These are phyloP conservation scores for Elmis aenea DNA, from an alignment of 2,888 invertebrate species.

Conservation along the genomic window DNA sequence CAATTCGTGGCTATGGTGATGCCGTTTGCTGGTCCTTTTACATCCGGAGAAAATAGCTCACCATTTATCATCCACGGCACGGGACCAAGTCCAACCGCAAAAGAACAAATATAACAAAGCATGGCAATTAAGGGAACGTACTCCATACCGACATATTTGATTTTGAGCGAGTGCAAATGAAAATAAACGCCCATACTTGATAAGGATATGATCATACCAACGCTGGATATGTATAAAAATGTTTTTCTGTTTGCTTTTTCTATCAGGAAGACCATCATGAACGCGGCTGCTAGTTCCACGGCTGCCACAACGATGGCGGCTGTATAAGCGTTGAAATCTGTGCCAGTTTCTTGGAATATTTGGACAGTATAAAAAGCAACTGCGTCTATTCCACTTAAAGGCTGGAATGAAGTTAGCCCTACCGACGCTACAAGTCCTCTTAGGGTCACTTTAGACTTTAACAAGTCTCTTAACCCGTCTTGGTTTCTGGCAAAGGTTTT, in stretches of 20 bases:
- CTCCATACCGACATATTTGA: conserved; percentile 13
- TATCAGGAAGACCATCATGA: conserved; percentile 60
- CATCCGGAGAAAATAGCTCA: conserved; percentile 20
- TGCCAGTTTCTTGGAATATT: conserved; percentile 67
- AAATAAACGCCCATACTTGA: conserved; percentile 8
- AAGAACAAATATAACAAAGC: conserved; percentile 15
- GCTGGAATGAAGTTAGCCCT: conserved; percentile 76
- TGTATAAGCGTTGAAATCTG: conserved; percentile 54
- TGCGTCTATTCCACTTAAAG: conserved; percentile 72
- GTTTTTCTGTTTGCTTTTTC: conserved; percentile 73
- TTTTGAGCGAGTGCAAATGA: conserved; percentile 1
- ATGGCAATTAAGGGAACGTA: conserved; percentile 16
- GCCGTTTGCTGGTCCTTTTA: conserved; percentile 20
- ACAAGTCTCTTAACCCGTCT: conserved; percentile 52
- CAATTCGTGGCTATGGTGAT: conserved; percentile 21
- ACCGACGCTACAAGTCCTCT: conserved; percentile 67
- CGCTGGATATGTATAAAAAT: conserved; percentile 10
- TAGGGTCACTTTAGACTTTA: conserved; percentile 56
- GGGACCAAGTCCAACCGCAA: conserved; percentile 21
- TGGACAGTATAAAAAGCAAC: conserved; percentile 70
- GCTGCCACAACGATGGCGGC: conserved; percentile 73
- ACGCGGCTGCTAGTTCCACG: conserved; percentile 69
- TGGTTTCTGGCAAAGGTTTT: conserved; percentile 53
- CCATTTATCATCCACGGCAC: conserved; percentile 23
- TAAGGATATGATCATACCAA: conserved; percentile 9